A percentile compares a stretch with the other conserved stretches of the same genome.
phyloP scores from a whole-genome alignment of 2,113 vertebrate genomes.

The Oryzias celebensis region DNA sequence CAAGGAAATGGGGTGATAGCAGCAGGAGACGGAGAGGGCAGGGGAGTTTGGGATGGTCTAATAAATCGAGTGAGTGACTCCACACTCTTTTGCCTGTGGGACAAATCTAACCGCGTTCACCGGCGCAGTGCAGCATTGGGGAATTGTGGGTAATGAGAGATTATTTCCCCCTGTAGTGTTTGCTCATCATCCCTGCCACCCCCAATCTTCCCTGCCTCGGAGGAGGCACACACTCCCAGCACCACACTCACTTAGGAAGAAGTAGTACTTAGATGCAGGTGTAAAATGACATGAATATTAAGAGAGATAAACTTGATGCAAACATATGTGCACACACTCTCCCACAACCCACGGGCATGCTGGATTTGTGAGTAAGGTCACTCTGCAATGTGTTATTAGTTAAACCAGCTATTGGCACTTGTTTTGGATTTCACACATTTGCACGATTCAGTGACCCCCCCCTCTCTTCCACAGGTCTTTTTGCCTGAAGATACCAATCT shows the following conservation, averaged over 20 bases:
- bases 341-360: constrained; percentile 13
- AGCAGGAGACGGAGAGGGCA: constrained; percentile 46
- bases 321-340: constrained; percentile 15
- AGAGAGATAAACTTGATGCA: neutral
- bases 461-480: constrained; percentile 68
- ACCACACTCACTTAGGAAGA: constrained; percentile 9
- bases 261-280: constrained; percentile 32
- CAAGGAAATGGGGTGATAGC: constrained; percentile 26
- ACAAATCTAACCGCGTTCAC: constrained; percentile 61
- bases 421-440: constrained; percentile 49
- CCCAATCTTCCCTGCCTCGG: constrained; percentile 26
- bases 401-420: constrained; percentile 65
- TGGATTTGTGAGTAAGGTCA: constrained; percentile 57
- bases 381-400: constrained; percentile 54
- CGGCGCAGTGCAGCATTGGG: constrained; percentile 51
- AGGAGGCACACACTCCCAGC: constrained; percentile 13
- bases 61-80: constrained; percentile 81
- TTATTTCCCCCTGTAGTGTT: constrained; percentile 74
- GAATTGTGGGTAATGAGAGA: constrained; percentile 79
- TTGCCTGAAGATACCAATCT: constrained; percentile 70
- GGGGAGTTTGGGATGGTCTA: constrained; percentile 56
- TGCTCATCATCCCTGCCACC: constrained; percentile 62
- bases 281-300: constrained; percentile 8
- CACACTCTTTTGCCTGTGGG: constrained; percentile 73
- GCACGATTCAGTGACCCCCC: constrained; percentile 48